phyloP scores from a whole-genome alignment of 2,113 vertebrate genomes.

The Calonectris borealis region DNA sequence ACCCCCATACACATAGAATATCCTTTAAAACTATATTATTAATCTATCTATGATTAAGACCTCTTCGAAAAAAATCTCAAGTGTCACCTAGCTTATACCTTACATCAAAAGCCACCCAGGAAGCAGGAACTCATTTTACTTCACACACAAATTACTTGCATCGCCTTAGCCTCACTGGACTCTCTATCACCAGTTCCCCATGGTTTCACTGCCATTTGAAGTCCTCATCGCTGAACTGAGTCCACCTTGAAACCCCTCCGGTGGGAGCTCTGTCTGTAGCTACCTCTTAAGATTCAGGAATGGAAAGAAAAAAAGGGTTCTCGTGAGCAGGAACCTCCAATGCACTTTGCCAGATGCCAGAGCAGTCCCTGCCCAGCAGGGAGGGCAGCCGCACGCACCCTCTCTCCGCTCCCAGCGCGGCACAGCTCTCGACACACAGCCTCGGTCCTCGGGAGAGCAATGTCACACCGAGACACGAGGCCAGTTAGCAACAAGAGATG shows the following conservation, averaged over 20 bases:
- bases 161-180: rapidly evolving
- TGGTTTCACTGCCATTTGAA: not conserved
- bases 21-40: not conserved
- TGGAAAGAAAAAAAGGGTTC: not conserved
- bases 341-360: not conserved
- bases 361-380: not conserved
- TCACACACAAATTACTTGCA: not conserved
- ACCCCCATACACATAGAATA: rapidly evolving
- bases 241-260: not conserved
- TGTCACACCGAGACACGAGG: rapidly evolving
- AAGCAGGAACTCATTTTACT: not conserved
- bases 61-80: not conserved
- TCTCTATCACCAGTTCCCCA: not conserved
- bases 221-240: not conserved
- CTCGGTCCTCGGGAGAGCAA: not conserved
- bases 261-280: not conserved
- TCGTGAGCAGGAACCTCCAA: not conserved
- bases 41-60: not conserved
- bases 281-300: not conserved
- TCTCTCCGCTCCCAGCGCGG: not conserved
- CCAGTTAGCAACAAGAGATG: rapidly evolving
- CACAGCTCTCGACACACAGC: not conserved
- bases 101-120: not conserved
- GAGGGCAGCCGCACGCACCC: not conserved
- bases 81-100: not conserved